Evolutionary conservation across 1,140 invertebrate species (phyloP).

Genomic region (Philotrypesis tridentata): DNA sequence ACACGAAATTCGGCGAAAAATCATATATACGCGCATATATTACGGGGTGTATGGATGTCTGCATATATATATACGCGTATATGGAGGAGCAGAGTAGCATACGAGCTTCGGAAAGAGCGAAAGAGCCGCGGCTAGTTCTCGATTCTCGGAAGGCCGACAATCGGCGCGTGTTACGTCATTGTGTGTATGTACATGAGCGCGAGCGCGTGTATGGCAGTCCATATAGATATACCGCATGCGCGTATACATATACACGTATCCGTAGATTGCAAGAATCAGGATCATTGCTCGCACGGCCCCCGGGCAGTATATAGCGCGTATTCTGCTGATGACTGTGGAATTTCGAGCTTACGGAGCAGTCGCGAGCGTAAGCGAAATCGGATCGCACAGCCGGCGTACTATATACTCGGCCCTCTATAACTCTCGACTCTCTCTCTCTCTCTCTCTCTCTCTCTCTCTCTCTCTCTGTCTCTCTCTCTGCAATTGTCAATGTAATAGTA

Average conservation of each 20-base stretch:
- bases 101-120: too few species aligned
- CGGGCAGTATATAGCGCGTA: too few species aligned
- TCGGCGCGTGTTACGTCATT: not conserved
- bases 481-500: not conserved
- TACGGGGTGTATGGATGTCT: too few species aligned
- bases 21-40: not conserved
- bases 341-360: not conserved
- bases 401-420: too few species aligned
- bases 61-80: too few species aligned
- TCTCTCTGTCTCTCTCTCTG: too few species aligned
- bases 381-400: not conserved
- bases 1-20: not conserved
- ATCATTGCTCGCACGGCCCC: not conserved
- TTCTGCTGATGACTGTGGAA: not conserved
- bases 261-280: not conserved
- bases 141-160: not conserved
- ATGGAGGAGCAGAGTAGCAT: not conserved
- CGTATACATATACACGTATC: too few species aligned
- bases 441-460: too few species aligned
- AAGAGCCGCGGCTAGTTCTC: not conserved
- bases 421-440: not conserved
- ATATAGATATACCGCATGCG: too few species aligned
- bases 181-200: too few species aligned
- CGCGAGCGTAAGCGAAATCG: conserved; percentile 3
- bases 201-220: too few species aligned